Evolutionary conservation across 2,797 vertebrate species (phyloP).

Genomic region (Uromys caudimaculatus): DNA sequence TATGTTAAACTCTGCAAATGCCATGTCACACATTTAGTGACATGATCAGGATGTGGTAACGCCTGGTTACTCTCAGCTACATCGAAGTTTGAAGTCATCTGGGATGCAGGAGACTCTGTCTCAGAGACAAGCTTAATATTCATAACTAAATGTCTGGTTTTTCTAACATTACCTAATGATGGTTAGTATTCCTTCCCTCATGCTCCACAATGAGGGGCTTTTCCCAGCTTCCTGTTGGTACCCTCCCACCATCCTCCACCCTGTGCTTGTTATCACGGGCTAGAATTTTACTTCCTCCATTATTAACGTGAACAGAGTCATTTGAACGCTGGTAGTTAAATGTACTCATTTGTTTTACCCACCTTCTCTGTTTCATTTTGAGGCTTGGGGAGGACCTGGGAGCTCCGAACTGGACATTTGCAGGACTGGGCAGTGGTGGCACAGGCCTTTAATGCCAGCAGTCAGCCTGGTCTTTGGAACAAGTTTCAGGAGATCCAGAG

Average conservation of each 20-base stretch:
- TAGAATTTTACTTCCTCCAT: neutral
- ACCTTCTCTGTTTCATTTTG: neutral
- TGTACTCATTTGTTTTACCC: neutral
- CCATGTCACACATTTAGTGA: neutral
- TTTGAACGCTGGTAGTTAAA: neutral
- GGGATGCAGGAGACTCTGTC: neutral
- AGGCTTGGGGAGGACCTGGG: neutral
- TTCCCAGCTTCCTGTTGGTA: accelerated
- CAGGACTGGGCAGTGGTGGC: neutral
- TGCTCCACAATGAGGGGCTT: accelerated
- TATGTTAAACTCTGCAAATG: neutral
- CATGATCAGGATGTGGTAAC: neutral
- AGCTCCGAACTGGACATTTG: accelerated
- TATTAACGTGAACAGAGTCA: neutral
- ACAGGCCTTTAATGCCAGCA: neutral
- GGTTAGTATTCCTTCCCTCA: neutral
- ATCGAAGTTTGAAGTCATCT: neutral
- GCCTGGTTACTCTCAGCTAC: neutral
- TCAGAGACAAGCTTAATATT: neutral
- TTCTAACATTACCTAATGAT: neutral
- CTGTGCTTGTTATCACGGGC: accelerated
- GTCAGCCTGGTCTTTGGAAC: neutral
- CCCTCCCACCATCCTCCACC: neutral
- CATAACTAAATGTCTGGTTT: neutral
- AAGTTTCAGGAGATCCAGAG: neutral